phyloP scores from a whole-genome alignment of 2,888 invertebrate species.

The Catocala fraxini region DNA sequence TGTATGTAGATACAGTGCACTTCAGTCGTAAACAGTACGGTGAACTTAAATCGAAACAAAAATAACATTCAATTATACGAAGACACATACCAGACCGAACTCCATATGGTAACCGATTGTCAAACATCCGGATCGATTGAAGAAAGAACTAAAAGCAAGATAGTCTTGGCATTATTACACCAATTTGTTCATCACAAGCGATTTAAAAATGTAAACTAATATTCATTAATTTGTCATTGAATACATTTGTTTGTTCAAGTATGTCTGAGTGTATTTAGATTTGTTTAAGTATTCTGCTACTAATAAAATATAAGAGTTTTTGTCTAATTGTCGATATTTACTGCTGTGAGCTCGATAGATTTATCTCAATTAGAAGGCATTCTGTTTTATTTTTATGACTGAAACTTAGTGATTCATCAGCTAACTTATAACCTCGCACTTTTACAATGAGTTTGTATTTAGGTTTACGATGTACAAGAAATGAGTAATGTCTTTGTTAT shows the following conservation, averaged over 20 bases:
- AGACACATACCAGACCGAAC: slow-evolving; percentile 21
- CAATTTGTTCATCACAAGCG: slow-evolving; percentile 24
- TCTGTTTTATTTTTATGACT: slow-evolving; percentile 40
- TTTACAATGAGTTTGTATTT: slow-evolving; percentile 33
- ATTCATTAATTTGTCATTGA: slow-evolving; percentile 46
- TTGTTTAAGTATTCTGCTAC: slow-evolving; percentile 22
- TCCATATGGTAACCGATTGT: slow-evolving; percentile 11
- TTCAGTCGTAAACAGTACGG: slow-evolving; percentile 2
- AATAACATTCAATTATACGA: slow-evolving; percentile 20
- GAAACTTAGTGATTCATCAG: slow-evolving; percentile 44
- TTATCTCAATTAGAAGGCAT: slow-evolving; percentile 22
- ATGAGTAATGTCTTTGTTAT: slow-evolving; percentile 39
- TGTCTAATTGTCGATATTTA: slow-evolving; percentile 36
- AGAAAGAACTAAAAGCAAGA: slow-evolving; percentile 21
- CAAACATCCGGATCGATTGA: slow-evolving; percentile 4
- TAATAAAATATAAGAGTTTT: slow-evolving; percentile 33
- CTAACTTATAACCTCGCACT: slow-evolving; percentile 37
- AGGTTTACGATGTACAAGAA: slow-evolving; percentile 43
- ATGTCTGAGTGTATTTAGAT: slow-evolving; percentile 22
- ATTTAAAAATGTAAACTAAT: slow-evolving; percentile 38
- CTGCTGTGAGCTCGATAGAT: no score
- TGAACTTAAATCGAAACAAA: slow-evolving; percentile 19
- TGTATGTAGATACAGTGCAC: slow-evolving; percentile 16
- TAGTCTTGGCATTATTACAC: slow-evolving; percentile 24
- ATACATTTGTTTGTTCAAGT: slow-evolving; percentile 36